A percentile compares a stretch with the other conserved stretches of the same genome.
phyloP scores from a whole-genome alignment of 2,113 vertebrate genomes.

The Zosterops borbonicus region DNA sequence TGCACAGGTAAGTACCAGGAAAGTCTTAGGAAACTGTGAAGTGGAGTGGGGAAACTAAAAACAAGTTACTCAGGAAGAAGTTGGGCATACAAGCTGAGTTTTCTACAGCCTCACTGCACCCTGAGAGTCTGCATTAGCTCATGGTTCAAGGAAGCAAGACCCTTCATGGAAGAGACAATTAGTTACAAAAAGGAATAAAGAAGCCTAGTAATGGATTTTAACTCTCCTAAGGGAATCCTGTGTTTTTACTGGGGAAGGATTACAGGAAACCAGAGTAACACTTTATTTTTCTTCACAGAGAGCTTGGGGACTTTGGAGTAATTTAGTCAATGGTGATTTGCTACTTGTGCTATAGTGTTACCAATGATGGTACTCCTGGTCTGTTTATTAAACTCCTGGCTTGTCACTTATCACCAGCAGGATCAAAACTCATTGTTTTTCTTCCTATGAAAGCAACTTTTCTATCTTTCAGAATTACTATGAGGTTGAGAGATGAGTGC shows the following conservation, averaged over 20 bases:
- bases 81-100: not conserved
- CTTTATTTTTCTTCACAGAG: conserved; percentile 78
- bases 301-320: conserved; percentile 55
- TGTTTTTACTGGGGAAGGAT: conserved; percentile 74
- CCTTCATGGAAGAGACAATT: conserved; percentile 17
- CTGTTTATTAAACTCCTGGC: conserved; percentile 31
- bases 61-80: not conserved
- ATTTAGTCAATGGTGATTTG: conserved; percentile 62
- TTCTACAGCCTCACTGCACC: not conserved
- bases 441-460: conserved; percentile 47
- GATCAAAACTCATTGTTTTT: conserved; percentile 49
- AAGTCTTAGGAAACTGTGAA: not conserved
- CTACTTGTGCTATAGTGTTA: conserved; percentile 72
- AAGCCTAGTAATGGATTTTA: conserved; percentile 63
- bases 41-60: not conserved
- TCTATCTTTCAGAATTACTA: conserved; percentile 38
- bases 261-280: conserved; percentile 77
- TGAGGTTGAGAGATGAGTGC: not conserved
- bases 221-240: conserved; percentile 69
- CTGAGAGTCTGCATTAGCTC: not conserved
- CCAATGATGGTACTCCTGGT: not conserved
- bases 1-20: not conserved
- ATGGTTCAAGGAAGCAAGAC: not conserved
- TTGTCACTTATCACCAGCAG: conserved; percentile 43
- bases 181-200: conserved; percentile 24